Evolutionary conservation across 2,888 invertebrate species (phyloP), one percentile per base, ranked within the genome.

Genomic region (Stramonita haemastoma): DNA sequence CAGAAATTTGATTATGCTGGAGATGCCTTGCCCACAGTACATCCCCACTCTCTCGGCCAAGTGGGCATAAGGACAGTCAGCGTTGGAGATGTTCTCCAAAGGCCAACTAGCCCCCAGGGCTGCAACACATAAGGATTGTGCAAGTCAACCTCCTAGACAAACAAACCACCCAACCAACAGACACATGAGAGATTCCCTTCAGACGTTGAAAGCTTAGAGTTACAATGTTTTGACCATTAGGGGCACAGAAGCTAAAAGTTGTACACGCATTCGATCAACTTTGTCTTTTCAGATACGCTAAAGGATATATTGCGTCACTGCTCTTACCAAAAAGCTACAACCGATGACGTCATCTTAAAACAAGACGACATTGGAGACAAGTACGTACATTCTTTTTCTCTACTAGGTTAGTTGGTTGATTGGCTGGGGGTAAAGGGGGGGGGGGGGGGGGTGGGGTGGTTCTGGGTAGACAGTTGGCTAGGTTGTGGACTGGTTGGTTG

Each of bases 291-390:
- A 95, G 95, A 92, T 84, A 92, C 94, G 29, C 90, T 95, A 60
- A 92, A 91, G 86, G 94, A 94, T 87, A 92, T 95, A 0, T 91
- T 95, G 56, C 91, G 92, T 85, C 92, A 94, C 88, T 95, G 95
- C 91, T 93, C 91, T 56, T 94, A 94, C 92, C 90, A 89, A 73
- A 91, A 92, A 66, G 93, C 93, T 0, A 77, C 83, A 11, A 91
- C 88, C 57, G 94, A 95, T 92, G 93, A 95, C 73, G 92, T 94
- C 89, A 93, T 95, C 79, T 93, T 95, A 57, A 90, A 91, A 34
- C 95, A 95, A 87, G 95, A 95, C 6, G 94, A 94, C 15, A 90
- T 84, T 6, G 95, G 95, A 0, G 93, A 94, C 89, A 92, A 94
- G 95, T 95, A 90, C 87, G 93, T 87, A 11, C 13, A 11, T 26